Evolutionary conservation across 2,888 invertebrate genomes (phyloP), one percentile per base, ranked within the genome.

Genomic region (Eustalomyia histrio): DNA sequence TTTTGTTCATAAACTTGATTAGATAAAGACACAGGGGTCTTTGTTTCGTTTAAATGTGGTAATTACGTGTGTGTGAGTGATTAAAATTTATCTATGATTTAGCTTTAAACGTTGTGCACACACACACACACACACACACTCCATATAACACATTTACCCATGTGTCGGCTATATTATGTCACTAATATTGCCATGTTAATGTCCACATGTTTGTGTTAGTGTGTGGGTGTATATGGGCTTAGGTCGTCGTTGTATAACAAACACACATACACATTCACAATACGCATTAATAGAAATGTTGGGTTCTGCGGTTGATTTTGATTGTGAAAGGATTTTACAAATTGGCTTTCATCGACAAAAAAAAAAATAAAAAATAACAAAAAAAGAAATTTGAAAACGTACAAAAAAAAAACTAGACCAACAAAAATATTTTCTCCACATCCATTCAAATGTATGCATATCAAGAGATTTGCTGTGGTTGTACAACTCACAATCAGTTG

Each of bases 251-350:
- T 47, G n/a, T n/a, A n/a, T 47, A 47, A 47, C 43, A 47, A 5
- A 69, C 39, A 29, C 17, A 43, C 64, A 58, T 47, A 29, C n/a
- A 52, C 8, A 18, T 24, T 14, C 12, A 24, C 3, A 47, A n/a
- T 24, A 50, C 43, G 39, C 43, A 39, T 21, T 52, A 57, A 12
- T 50, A 52, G n/a, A 29, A 33, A 57, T 80, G 76, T 76, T 76
- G 72, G 76, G 71, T 58, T 87, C 88, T 88, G 88, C 85, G 88
- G 88, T 88, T 88, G 88, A 88, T 87, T 88, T 88, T 88, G 87
- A 88, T 88, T 88, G 88, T 88, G 87, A 88, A 88, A 87, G 88
- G 88, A 88, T 88, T 88, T 88, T 84, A 85, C 85, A 87, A 88
- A 88, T 88, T 88, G 80, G 87, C 87, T 88, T 88, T 86, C 76